Evolutionary conservation across 2,797 vertebrate genomes (phyloP).

Genomic region (Sandelia bainsii): DNA sequence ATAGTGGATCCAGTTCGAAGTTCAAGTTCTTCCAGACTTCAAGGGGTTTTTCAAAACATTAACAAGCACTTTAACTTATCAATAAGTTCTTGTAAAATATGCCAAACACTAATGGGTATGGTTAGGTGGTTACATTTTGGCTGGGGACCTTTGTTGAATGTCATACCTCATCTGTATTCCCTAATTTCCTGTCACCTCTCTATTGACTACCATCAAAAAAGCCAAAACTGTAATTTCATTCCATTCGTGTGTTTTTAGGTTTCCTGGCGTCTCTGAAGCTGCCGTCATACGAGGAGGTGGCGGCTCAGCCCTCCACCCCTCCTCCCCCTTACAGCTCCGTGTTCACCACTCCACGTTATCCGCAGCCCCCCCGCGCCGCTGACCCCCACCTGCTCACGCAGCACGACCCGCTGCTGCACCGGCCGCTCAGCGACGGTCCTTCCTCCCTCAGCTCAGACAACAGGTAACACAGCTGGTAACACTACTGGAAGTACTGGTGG

Average conservation of each 20-base stretch:
- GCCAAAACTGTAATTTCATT: neutral
- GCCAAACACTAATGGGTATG: too few relatives aligned
- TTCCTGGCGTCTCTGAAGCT: constrained; percentile 93
- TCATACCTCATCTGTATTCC: too few relatives aligned
- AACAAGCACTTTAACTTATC: too few relatives aligned
- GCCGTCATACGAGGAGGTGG: constrained; percentile 95
- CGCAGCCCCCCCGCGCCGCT: constrained; percentile 69
- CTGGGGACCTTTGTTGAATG: too few relatives aligned
- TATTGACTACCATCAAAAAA: too few relatives aligned
- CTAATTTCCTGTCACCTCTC: too few relatives aligned
- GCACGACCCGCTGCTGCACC: constrained; percentile 80
- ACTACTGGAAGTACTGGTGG: neutral
- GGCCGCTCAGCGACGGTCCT: constrained; percentile 79
- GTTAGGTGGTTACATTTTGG: too few relatives aligned
- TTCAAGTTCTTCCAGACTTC: too few relatives aligned
- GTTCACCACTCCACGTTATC: constrained; percentile 79
- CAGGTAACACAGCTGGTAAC: constrained; percentile 62
- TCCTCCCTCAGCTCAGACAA: constrained; percentile 89
- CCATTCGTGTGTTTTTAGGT: constrained; percentile 68
- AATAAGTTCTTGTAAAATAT: too few relatives aligned
- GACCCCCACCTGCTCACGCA: constrained; percentile 86
- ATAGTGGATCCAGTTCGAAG: too few relatives aligned
- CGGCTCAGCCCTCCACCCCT: constrained; percentile 90
- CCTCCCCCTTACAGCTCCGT: constrained; percentile 92
- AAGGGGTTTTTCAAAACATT: too few relatives aligned